Evolutionary conservation across 2,797 vertebrate species (phyloP), one percentile per base, ranked within the genome.

Genomic region (Spea hammondii): DNA sequence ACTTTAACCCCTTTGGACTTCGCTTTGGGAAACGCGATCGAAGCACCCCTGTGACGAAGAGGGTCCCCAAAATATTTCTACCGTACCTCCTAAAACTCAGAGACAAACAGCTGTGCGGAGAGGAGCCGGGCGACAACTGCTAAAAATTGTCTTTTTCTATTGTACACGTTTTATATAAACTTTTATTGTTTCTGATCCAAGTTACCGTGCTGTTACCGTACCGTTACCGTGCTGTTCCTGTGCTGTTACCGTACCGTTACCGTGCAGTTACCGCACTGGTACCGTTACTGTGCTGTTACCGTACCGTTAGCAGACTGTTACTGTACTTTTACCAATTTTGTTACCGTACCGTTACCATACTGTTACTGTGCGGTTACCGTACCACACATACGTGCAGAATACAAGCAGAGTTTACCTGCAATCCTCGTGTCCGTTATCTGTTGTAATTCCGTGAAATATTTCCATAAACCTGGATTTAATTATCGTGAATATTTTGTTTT

Each of bases 1-100:
- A 94, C 88, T 89, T 90, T 86, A 95, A 95, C 84, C 91, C 93
- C 0, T 95, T 94, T 13, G 90, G 92, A 69, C 90, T 93, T 5
- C 91, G 92, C 74, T 95, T 95, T 12, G 93, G 93, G 32, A 95
- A 94, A 70, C 88, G 92, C 11, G 83, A 85, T 13, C 73, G 75
- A 6, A 51, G 68, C 46, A 76, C 72, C 74, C 78, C 83, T 8
- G 64, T 79, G 0, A 70, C 83, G 13, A 84, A 82, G 71, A 79
- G 82, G 14, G 75, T 68, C 59, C 84, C 80, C 7, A 81, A 82
- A 3, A 14, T 79, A 57, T 76, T 85, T 0, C 69, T 90, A 0
- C 85, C 83, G 0, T 71, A 86, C 4, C 83, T 86, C 48, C 78
- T 91, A 3, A 86, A 88, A 51, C 72, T 85, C 3, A 80, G 85